A percentile compares a stretch with the other conserved stretches of the same genome.
Conservation (phyloP, 2,888 invertebrate genomes). For the Hyppa rectilinea region DNA sequence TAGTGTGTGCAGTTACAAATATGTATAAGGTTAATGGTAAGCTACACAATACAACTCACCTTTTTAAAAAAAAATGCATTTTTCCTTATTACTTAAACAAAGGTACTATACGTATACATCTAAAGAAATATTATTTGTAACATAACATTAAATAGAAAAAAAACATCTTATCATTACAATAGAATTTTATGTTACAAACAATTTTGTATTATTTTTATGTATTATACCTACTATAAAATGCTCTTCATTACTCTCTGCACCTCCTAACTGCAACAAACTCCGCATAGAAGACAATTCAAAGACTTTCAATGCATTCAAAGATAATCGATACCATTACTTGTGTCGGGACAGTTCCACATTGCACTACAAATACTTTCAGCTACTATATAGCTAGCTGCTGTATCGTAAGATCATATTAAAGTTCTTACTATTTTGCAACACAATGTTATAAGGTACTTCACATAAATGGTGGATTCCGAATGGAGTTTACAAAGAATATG, state of each 20-base stretch:
- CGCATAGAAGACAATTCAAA: neutral
- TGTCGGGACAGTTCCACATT: conserved; percentile 7
- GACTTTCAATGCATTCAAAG: conserved; percentile 10
- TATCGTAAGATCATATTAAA: conserved; percentile 1
- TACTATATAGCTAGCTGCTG: neutral
- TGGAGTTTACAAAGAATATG: conserved; percentile 6
- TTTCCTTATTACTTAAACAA: no score
- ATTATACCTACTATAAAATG: no score
- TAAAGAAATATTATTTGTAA: no score
- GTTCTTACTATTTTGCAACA: neutral
- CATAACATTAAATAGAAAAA: no score
- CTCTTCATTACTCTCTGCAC: neutral
- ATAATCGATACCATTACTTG: conserved; percentile 20
- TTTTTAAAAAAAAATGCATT: no score
- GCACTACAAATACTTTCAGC: conserved; percentile 7
- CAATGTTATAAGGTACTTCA: conserved; percentile 13
- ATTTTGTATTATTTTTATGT: no score
- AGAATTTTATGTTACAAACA: no score
- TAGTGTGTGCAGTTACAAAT: no score
- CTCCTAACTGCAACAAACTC: neutral
- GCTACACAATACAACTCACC: no score
- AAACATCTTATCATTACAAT: no score
- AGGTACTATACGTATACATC: no score
- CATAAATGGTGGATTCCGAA: conserved; percentile 11
- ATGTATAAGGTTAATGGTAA: no score